These are phyloP conservation scores for Harlomillsia oculata DNA, from an alignment of 1,140 invertebrate species.

Conservation along the genomic window DNA sequence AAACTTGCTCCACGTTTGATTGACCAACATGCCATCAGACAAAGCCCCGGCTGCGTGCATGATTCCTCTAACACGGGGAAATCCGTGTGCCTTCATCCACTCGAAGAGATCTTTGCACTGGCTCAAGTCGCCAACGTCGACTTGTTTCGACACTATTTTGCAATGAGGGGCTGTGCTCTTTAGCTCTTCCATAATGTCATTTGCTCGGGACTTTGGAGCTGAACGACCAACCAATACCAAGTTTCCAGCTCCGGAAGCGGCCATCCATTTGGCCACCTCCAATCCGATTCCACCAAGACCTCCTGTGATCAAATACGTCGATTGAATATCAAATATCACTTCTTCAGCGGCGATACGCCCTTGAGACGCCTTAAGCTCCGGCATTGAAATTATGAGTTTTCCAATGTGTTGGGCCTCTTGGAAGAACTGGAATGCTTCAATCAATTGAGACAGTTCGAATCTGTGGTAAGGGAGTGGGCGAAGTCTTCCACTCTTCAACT, in stretches of 20 bases:
- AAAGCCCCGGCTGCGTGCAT: conserved; percentile 16
- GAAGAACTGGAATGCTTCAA: conserved; percentile 8
- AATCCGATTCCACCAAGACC: conserved; percentile 10
- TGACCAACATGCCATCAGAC: conserved; percentile 1
- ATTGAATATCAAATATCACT: not conserved
- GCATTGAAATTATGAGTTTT: conserved; percentile 6
- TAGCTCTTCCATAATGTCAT: not conserved
- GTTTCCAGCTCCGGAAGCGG: conserved; percentile 8
- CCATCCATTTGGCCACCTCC: conserved; percentile 24
- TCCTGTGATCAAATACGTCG: conserved; percentile 12
- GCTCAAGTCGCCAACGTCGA: conserved; percentile 11
- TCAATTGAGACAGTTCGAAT: not conserved
- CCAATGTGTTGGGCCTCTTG: conserved; percentile 13
- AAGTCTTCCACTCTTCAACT: not conserved
- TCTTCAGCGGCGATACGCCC: not conserved
- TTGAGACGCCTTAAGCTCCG: not conserved
- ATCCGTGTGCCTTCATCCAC: not conserved
- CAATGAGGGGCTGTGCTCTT: not conserved
- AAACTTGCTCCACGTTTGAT: conserved; percentile 12
- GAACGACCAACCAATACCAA: conserved; percentile 17
- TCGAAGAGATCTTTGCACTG: conserved; percentile 9
- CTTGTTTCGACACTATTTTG: not conserved
- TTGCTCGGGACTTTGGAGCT: conserved; percentile 1
- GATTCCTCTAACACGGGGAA: conserved; percentile 13
- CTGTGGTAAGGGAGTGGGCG: not conserved